Percentiles rank a stretch among this genome's conserved stretches.
These are phyloP conservation scores for Australoheros facetus DNA, from an alignment of 2,797 vertebrate genomes.

Conservation along the genomic window DNA sequence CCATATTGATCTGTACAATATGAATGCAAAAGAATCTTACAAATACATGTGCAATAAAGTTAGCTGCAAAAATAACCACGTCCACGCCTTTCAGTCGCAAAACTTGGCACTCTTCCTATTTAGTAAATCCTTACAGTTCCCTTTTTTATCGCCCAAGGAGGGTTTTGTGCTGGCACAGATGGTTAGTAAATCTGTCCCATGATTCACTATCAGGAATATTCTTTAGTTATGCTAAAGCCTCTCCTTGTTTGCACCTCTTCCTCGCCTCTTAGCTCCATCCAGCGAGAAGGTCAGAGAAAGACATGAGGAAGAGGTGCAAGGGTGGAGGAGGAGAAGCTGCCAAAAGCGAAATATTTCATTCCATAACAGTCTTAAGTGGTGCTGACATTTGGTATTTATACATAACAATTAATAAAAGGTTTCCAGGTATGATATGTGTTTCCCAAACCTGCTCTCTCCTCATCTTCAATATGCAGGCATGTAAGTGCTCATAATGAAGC, in stretches of 20 bases:
- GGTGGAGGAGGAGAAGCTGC: background rate
- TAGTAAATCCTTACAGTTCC: background rate
- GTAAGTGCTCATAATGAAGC: background rate
- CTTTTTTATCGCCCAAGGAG: background rate
- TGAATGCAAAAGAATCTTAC: background rate
- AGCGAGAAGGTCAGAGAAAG: background rate
- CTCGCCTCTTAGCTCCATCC: background rate
- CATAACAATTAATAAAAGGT: background rate
- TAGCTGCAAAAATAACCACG: background rate
- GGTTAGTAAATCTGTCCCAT: background rate
- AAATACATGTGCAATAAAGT: background rate
- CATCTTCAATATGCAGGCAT: background rate
- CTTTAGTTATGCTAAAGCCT: background rate
- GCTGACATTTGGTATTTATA: background rate
- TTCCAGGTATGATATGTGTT: background rate
- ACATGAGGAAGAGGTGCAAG: fast-evolving
- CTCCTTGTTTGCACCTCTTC: background rate
- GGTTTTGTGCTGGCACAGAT: background rate
- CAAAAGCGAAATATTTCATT: background rate
- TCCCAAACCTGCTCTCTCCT: background rate
- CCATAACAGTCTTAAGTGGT: background rate
- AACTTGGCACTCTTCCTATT: background rate
- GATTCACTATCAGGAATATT: background rate
- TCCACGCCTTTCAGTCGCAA: background rate
- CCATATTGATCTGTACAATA: background rate